A percentile compares a stretch with the other conserved stretches of the same genome.
These are phyloP conservation scores for Epinotia brunnichana DNA, from an alignment of 2,888 invertebrate genomes.

Conservation along the genomic window DNA sequence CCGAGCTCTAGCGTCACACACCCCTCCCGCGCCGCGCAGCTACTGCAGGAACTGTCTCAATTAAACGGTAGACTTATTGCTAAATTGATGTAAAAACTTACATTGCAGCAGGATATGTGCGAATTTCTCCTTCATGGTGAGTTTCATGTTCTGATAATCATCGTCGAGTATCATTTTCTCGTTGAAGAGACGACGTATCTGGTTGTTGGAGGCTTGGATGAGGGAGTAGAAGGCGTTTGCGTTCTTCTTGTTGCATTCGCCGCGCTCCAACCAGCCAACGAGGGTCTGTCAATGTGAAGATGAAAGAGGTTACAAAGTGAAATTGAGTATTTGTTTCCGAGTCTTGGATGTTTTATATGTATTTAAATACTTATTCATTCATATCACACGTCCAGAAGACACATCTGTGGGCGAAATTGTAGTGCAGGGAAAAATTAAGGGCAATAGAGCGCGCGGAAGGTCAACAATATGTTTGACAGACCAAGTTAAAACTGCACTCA, in stretches of 20 bases:
- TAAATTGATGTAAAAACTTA: constrained; percentile 84
- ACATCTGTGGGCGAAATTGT: no score
- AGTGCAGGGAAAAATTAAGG: no score
- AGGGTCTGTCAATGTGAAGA: constrained; percentile 84
- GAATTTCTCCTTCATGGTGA: constrained; percentile 91
- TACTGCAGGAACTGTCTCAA: not conserved
- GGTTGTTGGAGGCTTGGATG: constrained; percentile 96
- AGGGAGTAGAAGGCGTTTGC: constrained; percentile 95
- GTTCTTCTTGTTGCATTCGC: constrained; percentile 95
- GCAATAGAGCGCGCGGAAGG: no score
- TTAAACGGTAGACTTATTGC: not conserved
- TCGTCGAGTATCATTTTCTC: constrained; percentile 94
- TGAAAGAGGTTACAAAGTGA: not conserved
- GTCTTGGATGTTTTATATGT: no score
- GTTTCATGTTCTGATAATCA: constrained; percentile 91
- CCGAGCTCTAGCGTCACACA: not conserved
- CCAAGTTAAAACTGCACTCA: no score
- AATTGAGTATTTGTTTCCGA: no score
- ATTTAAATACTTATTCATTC: no score
- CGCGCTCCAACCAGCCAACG: constrained; percentile 95
- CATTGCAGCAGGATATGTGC: constrained; percentile 93
- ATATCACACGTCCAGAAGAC: no score
- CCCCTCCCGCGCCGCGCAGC: not conserved
- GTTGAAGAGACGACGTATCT: constrained; percentile 91
- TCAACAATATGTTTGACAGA: no score